Percentiles rank a stretch among this genome's conserved stretches.
Conservation (phyloP, 1,140 invertebrate genomes). For the Scaptomyza graminum region DNA sequence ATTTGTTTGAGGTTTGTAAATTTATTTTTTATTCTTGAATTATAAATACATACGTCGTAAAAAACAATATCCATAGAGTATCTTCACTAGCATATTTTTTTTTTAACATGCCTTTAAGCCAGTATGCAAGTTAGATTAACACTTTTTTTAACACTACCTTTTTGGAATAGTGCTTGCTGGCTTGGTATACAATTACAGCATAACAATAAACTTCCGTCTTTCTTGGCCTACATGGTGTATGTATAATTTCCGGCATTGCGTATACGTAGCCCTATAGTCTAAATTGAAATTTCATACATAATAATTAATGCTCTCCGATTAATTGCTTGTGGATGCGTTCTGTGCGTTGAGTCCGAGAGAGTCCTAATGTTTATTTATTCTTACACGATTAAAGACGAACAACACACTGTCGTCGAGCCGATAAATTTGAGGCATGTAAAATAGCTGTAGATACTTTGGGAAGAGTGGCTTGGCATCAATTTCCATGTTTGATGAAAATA, state of each 20-base stretch:
- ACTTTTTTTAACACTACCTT: no score
- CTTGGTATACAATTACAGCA: constrained; percentile 53
- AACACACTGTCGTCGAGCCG: constrained; percentile 67
- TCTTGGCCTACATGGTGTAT: constrained; percentile 62
- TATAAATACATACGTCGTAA: no score
- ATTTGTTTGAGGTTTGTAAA: no score
- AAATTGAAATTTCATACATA: constrained; percentile 17
- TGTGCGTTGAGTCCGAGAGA: constrained; percentile 26
- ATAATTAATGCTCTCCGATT: constrained; percentile 57
- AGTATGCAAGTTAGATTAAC: no score
- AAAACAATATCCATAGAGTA: no score
- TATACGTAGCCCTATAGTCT: constrained; percentile 39
- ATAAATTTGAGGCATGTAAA: constrained; percentile 42
- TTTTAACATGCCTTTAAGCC: no score
- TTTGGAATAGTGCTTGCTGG: background rate
- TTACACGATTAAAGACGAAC: constrained; percentile 40
- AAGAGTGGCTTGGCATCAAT: constrained; percentile 33
- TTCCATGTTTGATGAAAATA: constrained; percentile 47
- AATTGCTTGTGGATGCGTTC: constrained; percentile 61
- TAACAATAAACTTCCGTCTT: constrained; percentile 71
- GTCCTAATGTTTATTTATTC: constrained; percentile 56
- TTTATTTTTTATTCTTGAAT: no score
- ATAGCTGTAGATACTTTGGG: constrained; percentile 4
- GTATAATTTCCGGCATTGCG: constrained; percentile 77
- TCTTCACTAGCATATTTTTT: no score